Base-by-base conservation (phyloP, 2,888 invertebrate species). In the Smittia aterrima region DNA sequence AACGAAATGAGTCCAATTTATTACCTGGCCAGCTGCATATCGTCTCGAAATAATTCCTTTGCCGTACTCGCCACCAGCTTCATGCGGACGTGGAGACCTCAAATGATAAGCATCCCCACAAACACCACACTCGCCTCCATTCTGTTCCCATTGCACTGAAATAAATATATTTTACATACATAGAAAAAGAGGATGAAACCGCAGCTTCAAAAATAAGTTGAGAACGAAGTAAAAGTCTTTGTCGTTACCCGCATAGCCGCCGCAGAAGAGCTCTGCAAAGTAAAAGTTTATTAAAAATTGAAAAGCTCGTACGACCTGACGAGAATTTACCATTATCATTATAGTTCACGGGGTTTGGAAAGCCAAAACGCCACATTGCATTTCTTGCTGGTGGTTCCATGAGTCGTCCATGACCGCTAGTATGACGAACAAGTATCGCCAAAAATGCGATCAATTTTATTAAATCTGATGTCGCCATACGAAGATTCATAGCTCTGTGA, bases 361-460 rank as follows among this genome's bases (percentile, higher is more conserved):
- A 96, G 0, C 96, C 96, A 80, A 92, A 92, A 75, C 96, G 86
- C 96, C 96, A 97, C 95, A 96, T 95, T 67, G 92, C 91, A 84
- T 96, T 95, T 75, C 96, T 86, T 0, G 95, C 91, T 1, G 96
- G 96, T 0, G 96, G 96, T 81, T 96, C 93, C 92, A 95, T 92
- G 76, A 96, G 84, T 53, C 95, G 85, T 1, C 96, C 96, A 84
- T 95, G 95, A 7, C 92, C 91, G 77, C 85, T 83, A 0, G 89
- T 90, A 4, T 72, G 72, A 58, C 58, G 72, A 62, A 72, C 58
- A 9, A 72, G 40, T 32, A 72, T 72, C 16, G 54, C 38, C 24
- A 72, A 38, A 11, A 72, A 18, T 22, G 72, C 1, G 6, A 64
- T 2, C n/a, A 64, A 11, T 27, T 64, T 64, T n/a, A 64, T 64